Percentiles rank a stretch among this genome's conserved stretches.
Conservation (phyloP, 2,797 vertebrate genomes). For the Onychomys arenicola region DNA sequence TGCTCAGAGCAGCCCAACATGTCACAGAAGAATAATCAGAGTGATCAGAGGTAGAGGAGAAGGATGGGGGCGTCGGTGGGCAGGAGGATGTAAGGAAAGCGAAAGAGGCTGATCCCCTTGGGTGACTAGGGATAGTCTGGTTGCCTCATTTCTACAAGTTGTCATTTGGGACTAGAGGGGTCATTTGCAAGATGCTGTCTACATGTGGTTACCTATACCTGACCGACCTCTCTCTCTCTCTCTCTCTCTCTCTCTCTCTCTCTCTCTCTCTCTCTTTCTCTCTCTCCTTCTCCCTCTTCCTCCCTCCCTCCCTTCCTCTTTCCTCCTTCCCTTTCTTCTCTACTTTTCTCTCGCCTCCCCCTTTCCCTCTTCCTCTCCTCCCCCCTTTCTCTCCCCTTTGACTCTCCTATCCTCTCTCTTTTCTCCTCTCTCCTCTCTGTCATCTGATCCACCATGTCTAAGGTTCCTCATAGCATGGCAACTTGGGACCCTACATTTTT, state of each 20-base stretch:
- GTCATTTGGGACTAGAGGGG: background rate
- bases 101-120: background rate
- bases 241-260: too few relatives aligned
- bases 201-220: background rate
- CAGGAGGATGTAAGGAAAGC: background rate
- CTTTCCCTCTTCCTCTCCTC: background rate
- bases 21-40: background rate
- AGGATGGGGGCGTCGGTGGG: background rate
- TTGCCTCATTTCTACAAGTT: background rate
- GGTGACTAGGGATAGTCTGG: background rate
- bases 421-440: background rate
- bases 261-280: too few relatives aligned
- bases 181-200: background rate
- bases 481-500: background rate
- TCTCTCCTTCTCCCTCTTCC: background rate
- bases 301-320: too few relatives aligned
- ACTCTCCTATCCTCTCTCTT: background rate
- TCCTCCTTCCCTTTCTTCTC: fast-evolving
- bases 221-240: background rate
- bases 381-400: background rate
- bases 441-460: background rate
- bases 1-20: background rate
- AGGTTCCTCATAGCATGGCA: background rate
- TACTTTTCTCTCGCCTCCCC: too few relatives aligned
- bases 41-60: background rate